Conservation (phyloP, 2,888 invertebrate species). For the Candidula unifasciata region DNA sequence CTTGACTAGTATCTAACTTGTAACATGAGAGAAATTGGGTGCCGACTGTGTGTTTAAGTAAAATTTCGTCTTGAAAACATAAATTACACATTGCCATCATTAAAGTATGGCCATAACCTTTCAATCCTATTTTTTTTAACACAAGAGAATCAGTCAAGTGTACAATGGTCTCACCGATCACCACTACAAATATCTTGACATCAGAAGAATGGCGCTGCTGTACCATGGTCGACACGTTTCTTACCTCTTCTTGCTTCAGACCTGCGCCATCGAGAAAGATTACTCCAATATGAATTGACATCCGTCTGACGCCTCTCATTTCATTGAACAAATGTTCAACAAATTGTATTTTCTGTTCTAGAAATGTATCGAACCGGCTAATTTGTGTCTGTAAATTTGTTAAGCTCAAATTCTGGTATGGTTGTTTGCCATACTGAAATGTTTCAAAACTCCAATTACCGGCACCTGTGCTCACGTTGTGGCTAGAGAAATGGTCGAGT, state of each 20-base stretch:
- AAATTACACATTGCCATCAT: neutral
- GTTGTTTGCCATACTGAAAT: neutral
- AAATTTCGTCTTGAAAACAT: neutral
- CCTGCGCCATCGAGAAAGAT: neutral
- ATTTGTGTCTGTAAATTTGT: too few species aligned
- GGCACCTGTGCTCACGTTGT: neutral
- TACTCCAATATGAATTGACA: neutral
- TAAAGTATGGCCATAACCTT: neutral
- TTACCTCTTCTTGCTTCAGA: neutral
- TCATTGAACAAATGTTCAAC: neutral
- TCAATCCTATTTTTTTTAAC: neutral
- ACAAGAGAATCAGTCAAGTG: neutral
- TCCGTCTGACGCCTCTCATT: neutral
- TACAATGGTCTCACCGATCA: neutral
- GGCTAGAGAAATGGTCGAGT: neutral
- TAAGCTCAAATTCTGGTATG: neutral
- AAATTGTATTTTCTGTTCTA: neutral
- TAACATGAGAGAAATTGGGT: neutral
- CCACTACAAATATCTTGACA: neutral
- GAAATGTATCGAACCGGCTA: neutral
- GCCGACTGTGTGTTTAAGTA: neutral
- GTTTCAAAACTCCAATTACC: neutral
- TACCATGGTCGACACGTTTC: neutral
- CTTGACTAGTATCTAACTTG: neutral
- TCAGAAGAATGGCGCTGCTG: neutral